Conservation (phyloP, 1,140 invertebrate genomes). For the Agrypnia vestita region DNA sequence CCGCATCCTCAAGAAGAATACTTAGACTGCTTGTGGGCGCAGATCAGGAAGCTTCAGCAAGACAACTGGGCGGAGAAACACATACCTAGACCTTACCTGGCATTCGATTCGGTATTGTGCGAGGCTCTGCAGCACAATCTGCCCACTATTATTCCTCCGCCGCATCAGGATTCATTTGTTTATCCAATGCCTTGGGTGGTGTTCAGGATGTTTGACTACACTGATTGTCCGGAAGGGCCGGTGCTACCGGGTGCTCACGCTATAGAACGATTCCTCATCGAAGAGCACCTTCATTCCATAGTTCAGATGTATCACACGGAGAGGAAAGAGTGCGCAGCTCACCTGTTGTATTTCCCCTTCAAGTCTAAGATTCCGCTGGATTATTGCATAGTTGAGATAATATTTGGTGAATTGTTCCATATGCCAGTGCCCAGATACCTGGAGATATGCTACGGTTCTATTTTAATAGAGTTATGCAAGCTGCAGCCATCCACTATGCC, state of each 20-base stretch:
- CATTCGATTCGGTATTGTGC: constrained; percentile 95
- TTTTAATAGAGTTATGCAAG: constrained; percentile 98
- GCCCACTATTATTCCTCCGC: constrained; percentile 89
- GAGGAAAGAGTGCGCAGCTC: constrained; percentile 94
- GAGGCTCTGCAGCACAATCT: constrained; percentile 97
- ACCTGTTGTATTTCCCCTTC: constrained; percentile 93
- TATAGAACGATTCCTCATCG: constrained; percentile 97
- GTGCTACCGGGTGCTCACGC: constrained; percentile 95
- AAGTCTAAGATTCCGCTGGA: constrained; percentile 97
- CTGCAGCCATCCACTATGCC: constrained; percentile 97
- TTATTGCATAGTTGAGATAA: constrained; percentile 98
- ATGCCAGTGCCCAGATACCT: constrained; percentile 91
- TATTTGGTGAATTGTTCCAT: constrained; percentile 95
- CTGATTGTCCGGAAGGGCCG: constrained; percentile 96
- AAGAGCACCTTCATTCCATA: constrained; percentile 96
- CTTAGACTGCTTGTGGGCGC: constrained; percentile 97
- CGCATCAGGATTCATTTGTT: constrained; percentile 89
- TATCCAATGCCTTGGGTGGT: constrained; percentile 95
- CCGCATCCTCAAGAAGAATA: constrained; percentile 99
- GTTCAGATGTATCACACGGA: constrained; percentile 92
- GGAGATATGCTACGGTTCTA: constrained; percentile 96
- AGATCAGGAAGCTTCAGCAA: constrained; percentile 89
- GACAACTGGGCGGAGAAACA: constrained; percentile 99
- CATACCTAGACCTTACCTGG: constrained; percentile 94
- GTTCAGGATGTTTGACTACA: constrained; percentile 98